Evolutionary conservation across 2,113 vertebrate genomes (phyloP).

Genomic region (Cromileptes altivelis): DNA sequence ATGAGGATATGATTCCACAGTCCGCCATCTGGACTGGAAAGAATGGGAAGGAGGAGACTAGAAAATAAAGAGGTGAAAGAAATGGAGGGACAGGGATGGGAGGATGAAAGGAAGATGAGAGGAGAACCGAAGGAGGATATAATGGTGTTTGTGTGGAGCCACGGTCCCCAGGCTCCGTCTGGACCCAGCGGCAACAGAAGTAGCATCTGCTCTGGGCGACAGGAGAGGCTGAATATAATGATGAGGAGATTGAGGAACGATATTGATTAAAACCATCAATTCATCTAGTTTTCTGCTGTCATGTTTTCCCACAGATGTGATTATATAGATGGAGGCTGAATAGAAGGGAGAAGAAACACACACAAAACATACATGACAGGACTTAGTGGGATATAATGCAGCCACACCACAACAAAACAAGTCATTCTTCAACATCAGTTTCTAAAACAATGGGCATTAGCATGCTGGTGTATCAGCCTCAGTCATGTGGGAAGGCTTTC

Average conservation of each 20-base stretch:
- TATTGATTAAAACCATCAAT: conserved; percentile 39
- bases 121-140: conserved; percentile 48
- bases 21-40: conserved; percentile 46
- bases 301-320: neutral
- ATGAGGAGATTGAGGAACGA: conserved; percentile 20
- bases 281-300: conserved; percentile 13
- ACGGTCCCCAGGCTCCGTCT: conserved; percentile 64
- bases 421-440: neutral
- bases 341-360: neutral
- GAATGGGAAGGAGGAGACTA: neutral
- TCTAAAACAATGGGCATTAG: neutral
- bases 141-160: conserved; percentile 59
- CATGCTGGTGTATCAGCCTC: neutral
- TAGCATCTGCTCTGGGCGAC: conserved; percentile 50
- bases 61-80: conserved; percentile 14
- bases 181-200: conserved; percentile 60
- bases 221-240: conserved; percentile 8
- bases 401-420: neutral
- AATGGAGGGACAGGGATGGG: conserved; percentile 20
- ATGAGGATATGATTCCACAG: conserved; percentile 59
- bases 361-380: neutral
- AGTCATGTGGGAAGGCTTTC: neutral
- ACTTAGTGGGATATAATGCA: neutral
- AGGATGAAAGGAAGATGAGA: conserved; percentile 31
- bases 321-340: neutral